These are phyloP conservation scores for Stegodyphus mimosarum DNA, from an alignment of 1,140 invertebrate species.

Conservation along the genomic window DNA sequence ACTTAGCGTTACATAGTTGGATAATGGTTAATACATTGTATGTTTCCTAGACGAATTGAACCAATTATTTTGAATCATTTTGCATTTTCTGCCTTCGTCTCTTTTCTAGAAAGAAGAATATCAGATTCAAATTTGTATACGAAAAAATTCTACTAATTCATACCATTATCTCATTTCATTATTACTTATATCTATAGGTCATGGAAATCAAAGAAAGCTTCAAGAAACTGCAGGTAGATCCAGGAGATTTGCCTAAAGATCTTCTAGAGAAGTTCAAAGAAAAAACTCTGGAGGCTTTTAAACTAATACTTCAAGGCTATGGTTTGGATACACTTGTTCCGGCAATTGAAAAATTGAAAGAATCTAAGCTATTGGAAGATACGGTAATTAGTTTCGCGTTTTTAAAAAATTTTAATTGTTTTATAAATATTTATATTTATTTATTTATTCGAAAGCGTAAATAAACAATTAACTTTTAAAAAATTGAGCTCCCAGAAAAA, in stretches of 20 bases:
- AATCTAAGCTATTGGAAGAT: no score
- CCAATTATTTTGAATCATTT: no score
- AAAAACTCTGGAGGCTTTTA: conserved; percentile 21
- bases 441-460: no score
- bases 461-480: no score
- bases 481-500: no score
- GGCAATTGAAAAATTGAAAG: no score
- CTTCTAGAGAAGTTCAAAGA: conserved; percentile 24
- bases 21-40: no score
- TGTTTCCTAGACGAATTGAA: no score
- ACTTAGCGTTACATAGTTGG: no score
- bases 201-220: conserved; percentile 21
- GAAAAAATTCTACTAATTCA: background rate
- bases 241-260: conserved; percentile 15
- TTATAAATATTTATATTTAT: no score
- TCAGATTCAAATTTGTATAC: background rate
- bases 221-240: conserved; percentile 20
- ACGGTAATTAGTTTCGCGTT: no score
- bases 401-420: no score
- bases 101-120: background rate
- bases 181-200: background rate
- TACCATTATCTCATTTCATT: background rate
- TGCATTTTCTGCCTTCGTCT: background rate
- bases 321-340: background rate
- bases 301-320: conserved; percentile 12